Percentiles rank a stretch among this genome's conserved stretches.
These are phyloP conservation scores for Eubasilissa regina DNA, from an alignment of 1,140 invertebrate genomes.

Conservation along the genomic window DNA sequence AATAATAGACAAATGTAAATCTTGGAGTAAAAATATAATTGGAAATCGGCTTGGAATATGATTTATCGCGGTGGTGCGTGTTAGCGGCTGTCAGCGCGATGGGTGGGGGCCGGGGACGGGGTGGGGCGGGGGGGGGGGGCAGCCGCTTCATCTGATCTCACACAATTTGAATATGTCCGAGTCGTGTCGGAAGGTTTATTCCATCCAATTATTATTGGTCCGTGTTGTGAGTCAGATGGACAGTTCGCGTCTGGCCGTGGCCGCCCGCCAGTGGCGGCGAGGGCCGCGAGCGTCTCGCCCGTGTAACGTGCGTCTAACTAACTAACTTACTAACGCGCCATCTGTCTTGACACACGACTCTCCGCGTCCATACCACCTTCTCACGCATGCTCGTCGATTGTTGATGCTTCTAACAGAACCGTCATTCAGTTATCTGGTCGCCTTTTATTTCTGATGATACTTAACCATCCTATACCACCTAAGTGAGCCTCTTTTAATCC, in stretches of 20 bases:
- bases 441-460: no score
- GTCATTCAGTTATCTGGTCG: no score
- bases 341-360: no score
- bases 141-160: slow-evolving; percentile 50
- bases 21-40: slow-evolving; percentile 40
- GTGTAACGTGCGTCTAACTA: no score
- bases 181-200: slow-evolving; percentile 48
- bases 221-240: slow-evolving; percentile 50
- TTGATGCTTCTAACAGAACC: no score
- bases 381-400: no score
- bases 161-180: slow-evolving; percentile 41
- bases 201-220: slow-evolving; percentile 49
- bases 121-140: neutral
- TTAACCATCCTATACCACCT: no score
- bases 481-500: no score
- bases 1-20: slow-evolving; percentile 24
- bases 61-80: slow-evolving; percentile 9
- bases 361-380: no score
- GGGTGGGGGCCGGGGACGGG: no score
- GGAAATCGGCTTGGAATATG: slow-evolving; percentile 16
- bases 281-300: no score
- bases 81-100: neutral
- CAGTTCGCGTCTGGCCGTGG: slow-evolving; percentile 43
- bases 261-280: neutral
- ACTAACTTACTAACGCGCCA: no score